phyloP scores from a whole-genome alignment of 2,797 vertebrate genomes.

The Brotula barbata region DNA sequence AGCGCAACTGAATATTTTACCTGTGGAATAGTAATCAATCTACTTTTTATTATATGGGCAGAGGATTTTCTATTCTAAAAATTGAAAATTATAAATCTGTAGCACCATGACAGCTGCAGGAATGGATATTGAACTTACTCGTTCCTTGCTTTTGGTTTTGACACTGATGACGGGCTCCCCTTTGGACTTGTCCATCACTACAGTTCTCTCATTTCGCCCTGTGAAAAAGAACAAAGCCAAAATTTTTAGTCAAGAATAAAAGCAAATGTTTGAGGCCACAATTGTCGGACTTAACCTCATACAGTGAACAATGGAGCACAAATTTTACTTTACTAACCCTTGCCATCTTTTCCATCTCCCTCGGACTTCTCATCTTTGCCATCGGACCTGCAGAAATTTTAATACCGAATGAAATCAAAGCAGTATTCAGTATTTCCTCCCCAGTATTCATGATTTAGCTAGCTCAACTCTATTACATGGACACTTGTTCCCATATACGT shows the following conservation, averaged over 20 bases:
- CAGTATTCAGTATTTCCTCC: not conserved
- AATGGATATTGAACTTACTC: slow-evolving; percentile 75
- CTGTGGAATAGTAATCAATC: too few species aligned
- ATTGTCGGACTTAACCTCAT: too few species aligned
- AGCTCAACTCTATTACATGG: too few species aligned
- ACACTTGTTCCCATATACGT: too few species aligned
- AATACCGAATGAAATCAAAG: not conserved
- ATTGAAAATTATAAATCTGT: too few species aligned
- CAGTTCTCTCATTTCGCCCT: slow-evolving; percentile 87
- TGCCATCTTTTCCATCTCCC: slow-evolving; percentile 85
- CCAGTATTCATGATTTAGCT: too few species aligned
- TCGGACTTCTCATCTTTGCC: slow-evolving; percentile 85
- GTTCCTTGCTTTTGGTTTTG: slow-evolving; percentile 92
- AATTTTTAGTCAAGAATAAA: not conserved
- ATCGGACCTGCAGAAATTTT: slow-evolving; percentile 73
- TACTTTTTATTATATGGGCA: too few species aligned
- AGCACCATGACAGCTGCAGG: too few species aligned
- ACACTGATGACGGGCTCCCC: slow-evolving; percentile 97
- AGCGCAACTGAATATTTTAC: not conserved
- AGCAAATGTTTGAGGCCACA: not conserved
- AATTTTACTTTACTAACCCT: slow-evolving; percentile 59
- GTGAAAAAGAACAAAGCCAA: slow-evolving; percentile 26
- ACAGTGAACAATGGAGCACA: not conserved
- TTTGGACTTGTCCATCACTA: slow-evolving; percentile 97
- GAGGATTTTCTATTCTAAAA: too few species aligned